phyloP scores from a whole-genome alignment of 2,888 invertebrate genomes.

The Syrista parreyssii region DNA sequence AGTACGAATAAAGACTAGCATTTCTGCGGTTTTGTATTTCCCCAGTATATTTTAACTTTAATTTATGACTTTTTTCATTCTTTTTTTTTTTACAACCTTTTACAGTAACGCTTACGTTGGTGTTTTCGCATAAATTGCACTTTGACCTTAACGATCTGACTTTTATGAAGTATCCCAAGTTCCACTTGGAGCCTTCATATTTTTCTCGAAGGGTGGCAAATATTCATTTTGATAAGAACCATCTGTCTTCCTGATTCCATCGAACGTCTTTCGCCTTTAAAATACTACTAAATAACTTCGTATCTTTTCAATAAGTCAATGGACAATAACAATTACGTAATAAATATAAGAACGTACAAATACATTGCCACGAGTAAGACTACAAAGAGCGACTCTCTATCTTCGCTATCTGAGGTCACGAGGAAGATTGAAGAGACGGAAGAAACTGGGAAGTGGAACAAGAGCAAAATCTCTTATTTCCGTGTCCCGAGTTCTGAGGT shows the following conservation, averaged over 20 bases:
- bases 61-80: too few relatives aligned
- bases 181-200: too few relatives aligned
- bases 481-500: constrained; percentile 32
- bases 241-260: not conserved
- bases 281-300: not conserved
- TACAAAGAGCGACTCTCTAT: not conserved
- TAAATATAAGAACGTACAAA: too few relatives aligned
- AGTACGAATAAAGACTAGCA: too few relatives aligned
- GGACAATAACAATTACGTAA: not conserved
- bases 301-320: not conserved
- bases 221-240: not conserved
- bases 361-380: not conserved
- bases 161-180: too few relatives aligned
- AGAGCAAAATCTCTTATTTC: not conserved
- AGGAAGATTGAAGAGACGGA: not conserved
- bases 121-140: too few relatives aligned
- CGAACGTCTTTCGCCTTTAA: not conserved
- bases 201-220: too few relatives aligned
- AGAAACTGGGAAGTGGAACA: not conserved
- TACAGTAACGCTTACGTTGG: too few relatives aligned
- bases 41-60: too few relatives aligned
- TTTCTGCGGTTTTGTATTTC: too few relatives aligned
- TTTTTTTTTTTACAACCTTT: too few relatives aligned
- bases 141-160: too few relatives aligned
- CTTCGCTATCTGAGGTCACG: not conserved